Conservation (phyloP, 1,140 invertebrate genomes). For the Holotrichia oblita region DNA sequence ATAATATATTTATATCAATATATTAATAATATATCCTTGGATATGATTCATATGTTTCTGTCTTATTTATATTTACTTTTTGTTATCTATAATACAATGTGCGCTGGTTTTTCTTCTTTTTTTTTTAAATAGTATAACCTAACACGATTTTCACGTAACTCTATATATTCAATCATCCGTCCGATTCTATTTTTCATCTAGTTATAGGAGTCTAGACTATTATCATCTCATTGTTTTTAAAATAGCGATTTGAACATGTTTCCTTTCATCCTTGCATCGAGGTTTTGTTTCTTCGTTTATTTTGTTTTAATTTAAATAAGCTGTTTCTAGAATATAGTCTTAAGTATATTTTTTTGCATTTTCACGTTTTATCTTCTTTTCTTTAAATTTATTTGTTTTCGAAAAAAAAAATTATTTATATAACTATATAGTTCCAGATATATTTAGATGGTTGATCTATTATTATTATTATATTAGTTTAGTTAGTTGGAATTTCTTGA, state of each 20-base stretch:
- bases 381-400: not conserved
- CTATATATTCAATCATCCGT: not conserved
- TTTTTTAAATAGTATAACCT: conserved; percentile 9
- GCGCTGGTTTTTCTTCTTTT: conserved; percentile 23
- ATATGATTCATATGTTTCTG: conserved; percentile 30
- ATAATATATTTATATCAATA: conserved; percentile 26
- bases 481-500: not conserved
- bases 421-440: not conserved
- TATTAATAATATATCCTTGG: conserved; percentile 21
- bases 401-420: not conserved
- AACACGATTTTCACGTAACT: not conserved
- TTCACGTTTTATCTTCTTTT: no score
- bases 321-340: conserved; percentile 54
- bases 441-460: not conserved
- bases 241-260: no score
- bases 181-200: not conserved
- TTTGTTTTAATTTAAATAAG: conserved; percentile 9
- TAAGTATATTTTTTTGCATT: conserved; percentile 51
- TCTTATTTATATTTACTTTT: conserved; percentile 20
- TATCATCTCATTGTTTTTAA: no score
- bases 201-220: not conserved
- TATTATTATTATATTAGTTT: not conserved
- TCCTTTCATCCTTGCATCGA: not conserved
- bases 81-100: conserved; percentile 30
- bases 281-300: not conserved